Conservation (phyloP, 2,113 vertebrate genomes). For the Indri indri region DNA sequence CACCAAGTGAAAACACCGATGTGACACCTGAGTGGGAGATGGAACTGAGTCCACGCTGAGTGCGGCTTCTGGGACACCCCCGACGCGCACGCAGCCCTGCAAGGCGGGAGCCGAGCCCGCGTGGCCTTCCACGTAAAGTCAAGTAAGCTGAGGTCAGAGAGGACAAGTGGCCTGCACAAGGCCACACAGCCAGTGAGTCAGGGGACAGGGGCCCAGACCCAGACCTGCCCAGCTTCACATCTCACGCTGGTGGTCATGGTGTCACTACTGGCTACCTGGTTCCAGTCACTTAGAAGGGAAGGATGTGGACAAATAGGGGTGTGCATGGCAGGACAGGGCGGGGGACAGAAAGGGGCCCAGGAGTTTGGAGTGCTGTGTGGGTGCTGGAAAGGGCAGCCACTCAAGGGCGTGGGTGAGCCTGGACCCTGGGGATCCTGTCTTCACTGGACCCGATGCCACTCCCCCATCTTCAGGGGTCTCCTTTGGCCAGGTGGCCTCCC, state of each 20-base stretch:
- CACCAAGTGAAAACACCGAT: accelerated
- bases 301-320: background rate
- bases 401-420: background rate
- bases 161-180: background rate
- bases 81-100: background rate
- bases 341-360: background rate
- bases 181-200: background rate
- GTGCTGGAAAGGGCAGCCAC: background rate
- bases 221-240: too few relatives aligned
- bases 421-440: background rate
- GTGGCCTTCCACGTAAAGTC: background rate
- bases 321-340: background rate
- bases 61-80: background rate
- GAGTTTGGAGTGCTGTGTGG: background rate
- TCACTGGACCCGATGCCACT: background rate
- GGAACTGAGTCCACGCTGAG: background rate
- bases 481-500: background rate
- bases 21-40: too few relatives aligned
- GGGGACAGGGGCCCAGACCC: accelerated
- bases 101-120: accelerated
- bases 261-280: background rate
- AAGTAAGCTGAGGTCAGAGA: background rate
- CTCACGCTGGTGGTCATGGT: accelerated
- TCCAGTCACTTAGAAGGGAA: background rate
- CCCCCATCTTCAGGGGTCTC: background rate